Evolutionary conservation across 2,797 vertebrate species (phyloP), one percentile per base, ranked within the genome.

Genomic region (Mormyrops attenuatus): DNA sequence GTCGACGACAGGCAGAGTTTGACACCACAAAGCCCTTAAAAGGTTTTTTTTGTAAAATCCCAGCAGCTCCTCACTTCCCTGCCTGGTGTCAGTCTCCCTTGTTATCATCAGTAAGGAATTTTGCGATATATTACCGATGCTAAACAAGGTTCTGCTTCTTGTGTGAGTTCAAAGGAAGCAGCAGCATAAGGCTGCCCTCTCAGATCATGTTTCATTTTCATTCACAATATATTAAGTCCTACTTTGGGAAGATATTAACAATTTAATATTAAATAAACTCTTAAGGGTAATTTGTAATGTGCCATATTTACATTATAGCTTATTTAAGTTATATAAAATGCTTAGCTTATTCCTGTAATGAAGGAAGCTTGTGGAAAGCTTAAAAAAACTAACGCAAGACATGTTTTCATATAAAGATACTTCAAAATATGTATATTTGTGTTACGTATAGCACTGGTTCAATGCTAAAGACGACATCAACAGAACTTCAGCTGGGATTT

Each of bases 141-240:
- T 87, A 80, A 87, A 77, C 49, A 41, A 82, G 47, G 47, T 41
- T 69, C 80, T 87, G 57, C 50, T 69, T 86, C 69, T 84, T 84
- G 44, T 60, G 44, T 5, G 85, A 89, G 63, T 80, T 88, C 88
- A 89, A 90, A 90, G 55, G 55, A 89, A 41, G 89, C 53, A 66
- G 63, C 63, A 30, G n/a, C 53, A 84, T 63, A 30, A 6, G 20
- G 6, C 66, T 47, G 52, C 44, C 9, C 8, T 85, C 84, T 44
- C 34, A 55, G 66, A n/a, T 77, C 7, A 17, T 87, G n/a, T 86
- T 41, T 57, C 30, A 88, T 38, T 69, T 82, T 30, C 26, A 41
- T 22, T 47, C 77, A 82, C 77, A 22, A 44, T 44, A 44, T 47
- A 82, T 41, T 0, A 82, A 82, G 77, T n/a, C 20, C 41, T 44